Evolutionary conservation across 2,797 vertebrate species (phyloP).

Genomic region (Urosaurus nigricauda): DNA sequence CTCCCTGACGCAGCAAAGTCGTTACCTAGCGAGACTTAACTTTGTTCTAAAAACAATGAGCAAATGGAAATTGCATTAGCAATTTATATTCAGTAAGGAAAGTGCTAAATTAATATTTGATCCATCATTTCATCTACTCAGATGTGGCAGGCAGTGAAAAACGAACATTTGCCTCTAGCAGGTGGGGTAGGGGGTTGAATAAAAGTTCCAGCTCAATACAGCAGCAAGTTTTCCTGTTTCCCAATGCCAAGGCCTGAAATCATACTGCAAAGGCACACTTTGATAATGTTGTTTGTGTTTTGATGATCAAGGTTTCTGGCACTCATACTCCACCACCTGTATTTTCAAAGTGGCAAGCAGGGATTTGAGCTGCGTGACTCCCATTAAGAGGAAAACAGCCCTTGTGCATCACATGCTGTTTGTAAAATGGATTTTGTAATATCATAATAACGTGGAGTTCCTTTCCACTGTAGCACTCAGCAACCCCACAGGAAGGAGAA

Average conservation of each 20-base stretch:
- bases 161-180: neutral
- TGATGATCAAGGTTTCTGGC: conserved; percentile 53
- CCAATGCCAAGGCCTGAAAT: conserved; percentile 34
- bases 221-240: conserved; percentile 18
- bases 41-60: conserved; percentile 21
- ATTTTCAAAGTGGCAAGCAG: conserved; percentile 58
- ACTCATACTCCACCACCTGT: conserved; percentile 29
- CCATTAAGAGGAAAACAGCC: conserved; percentile 56
- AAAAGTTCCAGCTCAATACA: conserved; percentile 35
- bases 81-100: conserved; percentile 12
- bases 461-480: conserved; percentile 22
- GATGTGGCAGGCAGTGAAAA: conserved; percentile 8
- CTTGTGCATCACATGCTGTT: conserved; percentile 30
- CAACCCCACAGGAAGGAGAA: conserved; percentile 49
- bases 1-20: neutral
- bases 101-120: conserved; percentile 42
- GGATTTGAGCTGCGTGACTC: conserved; percentile 55
- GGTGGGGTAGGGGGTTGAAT: neutral
- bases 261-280: conserved; percentile 25
- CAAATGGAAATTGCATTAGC: conserved; percentile 33
- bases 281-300: conserved; percentile 56
- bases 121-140: neutral
- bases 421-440: conserved; percentile 48
- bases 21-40: conserved; percentile 1
- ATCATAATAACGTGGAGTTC: conserved; percentile 53